Percentiles rank a stretch among this genome's conserved stretches.
phyloP scores from a whole-genome alignment of 2,888 invertebrate genomes.

The Gymnoscelis rufifasciata region DNA sequence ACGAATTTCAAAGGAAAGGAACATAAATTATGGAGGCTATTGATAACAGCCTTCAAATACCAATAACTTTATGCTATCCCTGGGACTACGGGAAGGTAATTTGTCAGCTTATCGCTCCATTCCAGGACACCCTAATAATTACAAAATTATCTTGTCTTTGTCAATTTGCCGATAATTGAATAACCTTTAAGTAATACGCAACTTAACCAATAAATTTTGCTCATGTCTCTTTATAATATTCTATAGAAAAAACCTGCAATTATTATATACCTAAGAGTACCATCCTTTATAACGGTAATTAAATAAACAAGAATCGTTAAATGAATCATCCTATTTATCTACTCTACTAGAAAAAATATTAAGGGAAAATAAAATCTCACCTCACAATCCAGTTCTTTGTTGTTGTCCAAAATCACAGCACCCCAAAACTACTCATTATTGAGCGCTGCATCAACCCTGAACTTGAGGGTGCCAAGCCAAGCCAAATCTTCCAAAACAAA shows the following conservation, averaged over 20 bases:
- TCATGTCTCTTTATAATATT: too few species aligned
- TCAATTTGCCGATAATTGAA: too few species aligned
- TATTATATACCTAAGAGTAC: too few species aligned
- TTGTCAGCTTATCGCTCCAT: conserved; percentile 22
- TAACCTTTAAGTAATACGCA: too few species aligned
- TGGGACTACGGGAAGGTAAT: conserved; percentile 15
- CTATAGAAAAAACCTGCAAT: background rate
- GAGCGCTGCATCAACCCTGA: conserved; percentile 77
- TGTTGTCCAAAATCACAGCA: conserved; percentile 31
- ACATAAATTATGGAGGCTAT: conserved; percentile 13
- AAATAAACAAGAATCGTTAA: too few species aligned
- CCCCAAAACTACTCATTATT: conserved; percentile 58
- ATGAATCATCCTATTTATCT: too few species aligned
- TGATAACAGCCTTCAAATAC: conserved; percentile 17
- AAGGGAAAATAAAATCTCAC: conserved; percentile 20
- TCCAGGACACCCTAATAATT: conserved; percentile 19
- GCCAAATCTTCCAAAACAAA: conserved; percentile 42
- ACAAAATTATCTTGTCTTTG: conserved; percentile 12
- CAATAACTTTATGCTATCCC: conserved; percentile 18
- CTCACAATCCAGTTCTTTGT: conserved; percentile 25
- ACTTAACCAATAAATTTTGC: too few species aligned
- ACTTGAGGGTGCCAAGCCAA: conserved; percentile 72
- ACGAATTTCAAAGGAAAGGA: conserved; percentile 7
- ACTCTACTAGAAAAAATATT: too few species aligned
- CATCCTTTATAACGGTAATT: too few species aligned